A percentile compares a stretch with the other conserved stretches of the same genome.
Evolutionary conservation across 2,797 vertebrate species (phyloP).

Genomic region (Gymnothorax reevesii): DNA sequence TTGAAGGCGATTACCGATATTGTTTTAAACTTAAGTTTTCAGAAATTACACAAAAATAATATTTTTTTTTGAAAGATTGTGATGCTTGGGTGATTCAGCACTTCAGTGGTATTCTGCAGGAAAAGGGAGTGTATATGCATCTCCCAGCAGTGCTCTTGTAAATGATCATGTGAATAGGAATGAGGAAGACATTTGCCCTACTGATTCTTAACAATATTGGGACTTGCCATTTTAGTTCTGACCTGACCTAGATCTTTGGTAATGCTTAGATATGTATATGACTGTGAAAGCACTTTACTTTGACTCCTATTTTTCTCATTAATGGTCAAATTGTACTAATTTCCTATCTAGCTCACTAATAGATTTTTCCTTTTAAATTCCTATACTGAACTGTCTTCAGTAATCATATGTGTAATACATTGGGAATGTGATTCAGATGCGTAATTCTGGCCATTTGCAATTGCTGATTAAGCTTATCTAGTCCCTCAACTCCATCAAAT

Average conservation of each 20-base stretch:
- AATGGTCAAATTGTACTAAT: background rate
- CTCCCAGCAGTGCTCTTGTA: constrained; percentile 14
- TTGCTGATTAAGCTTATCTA: background rate
- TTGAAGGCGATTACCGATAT: background rate
- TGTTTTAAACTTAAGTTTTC: background rate
- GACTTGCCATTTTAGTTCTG: background rate
- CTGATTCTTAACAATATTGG: background rate
- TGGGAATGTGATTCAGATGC: background rate
- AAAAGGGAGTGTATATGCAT: background rate
- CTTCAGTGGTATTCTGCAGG: background rate
- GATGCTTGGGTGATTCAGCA: background rate
- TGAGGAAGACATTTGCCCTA: constrained; percentile 18
- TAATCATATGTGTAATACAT: background rate
- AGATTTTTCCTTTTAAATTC: background rate
- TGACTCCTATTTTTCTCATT: background rate
- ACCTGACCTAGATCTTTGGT: background rate
- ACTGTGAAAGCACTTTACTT: background rate
- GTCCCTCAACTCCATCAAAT: background rate
- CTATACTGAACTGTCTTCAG: background rate
- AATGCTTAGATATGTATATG: background rate
- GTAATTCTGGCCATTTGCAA: background rate
- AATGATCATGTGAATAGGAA: constrained; percentile 5
- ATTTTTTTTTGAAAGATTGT: no score
- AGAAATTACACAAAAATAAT: background rate
- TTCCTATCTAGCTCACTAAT: background rate